Conservation (phyloP, 2,888 invertebrate genomes). For the Epistrophe grossulariae region DNA sequence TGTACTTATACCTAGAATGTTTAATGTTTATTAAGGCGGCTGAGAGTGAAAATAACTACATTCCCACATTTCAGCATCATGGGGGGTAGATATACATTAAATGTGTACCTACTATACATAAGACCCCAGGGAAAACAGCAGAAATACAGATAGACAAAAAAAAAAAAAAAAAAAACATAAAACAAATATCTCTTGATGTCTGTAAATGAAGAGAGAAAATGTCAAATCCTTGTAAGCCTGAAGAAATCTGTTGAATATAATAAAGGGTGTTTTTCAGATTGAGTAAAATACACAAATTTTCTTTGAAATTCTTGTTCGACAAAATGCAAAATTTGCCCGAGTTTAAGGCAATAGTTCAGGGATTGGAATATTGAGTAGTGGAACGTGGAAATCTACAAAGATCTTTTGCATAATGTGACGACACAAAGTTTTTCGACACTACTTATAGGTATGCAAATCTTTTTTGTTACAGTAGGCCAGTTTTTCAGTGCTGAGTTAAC, state of each 20-base stretch:
- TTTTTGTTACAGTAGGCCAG: too few species aligned
- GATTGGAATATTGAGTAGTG: too few species aligned
- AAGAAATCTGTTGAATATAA: constrained; percentile 2
- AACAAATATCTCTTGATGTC: constrained; percentile 3
- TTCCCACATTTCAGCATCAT: not conserved
- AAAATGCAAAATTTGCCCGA: too few species aligned
- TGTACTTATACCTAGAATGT: not conserved
- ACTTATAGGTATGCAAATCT: too few species aligned
- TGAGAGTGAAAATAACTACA: constrained; percentile 4
- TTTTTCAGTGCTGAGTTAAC: too few species aligned
- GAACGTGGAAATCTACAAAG: too few species aligned
- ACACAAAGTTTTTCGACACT: too few species aligned
- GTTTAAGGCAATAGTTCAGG: too few species aligned
- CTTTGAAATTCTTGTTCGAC: not conserved
- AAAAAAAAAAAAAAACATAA: not conserved
- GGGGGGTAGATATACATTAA: constrained; percentile 5
- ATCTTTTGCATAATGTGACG: too few species aligned
- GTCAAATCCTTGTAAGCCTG: constrained; percentile 20
- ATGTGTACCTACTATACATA: not conserved
- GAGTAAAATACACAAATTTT: not conserved
- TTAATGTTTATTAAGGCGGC: constrained; percentile 13
- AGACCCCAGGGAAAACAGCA: not conserved
- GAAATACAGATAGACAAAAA: not conserved
- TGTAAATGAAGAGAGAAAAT: constrained; percentile 15
- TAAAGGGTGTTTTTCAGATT: not conserved